Conservation (phyloP, 2,797 vertebrate species). For the Neosilurus hyrtlii region DNA sequence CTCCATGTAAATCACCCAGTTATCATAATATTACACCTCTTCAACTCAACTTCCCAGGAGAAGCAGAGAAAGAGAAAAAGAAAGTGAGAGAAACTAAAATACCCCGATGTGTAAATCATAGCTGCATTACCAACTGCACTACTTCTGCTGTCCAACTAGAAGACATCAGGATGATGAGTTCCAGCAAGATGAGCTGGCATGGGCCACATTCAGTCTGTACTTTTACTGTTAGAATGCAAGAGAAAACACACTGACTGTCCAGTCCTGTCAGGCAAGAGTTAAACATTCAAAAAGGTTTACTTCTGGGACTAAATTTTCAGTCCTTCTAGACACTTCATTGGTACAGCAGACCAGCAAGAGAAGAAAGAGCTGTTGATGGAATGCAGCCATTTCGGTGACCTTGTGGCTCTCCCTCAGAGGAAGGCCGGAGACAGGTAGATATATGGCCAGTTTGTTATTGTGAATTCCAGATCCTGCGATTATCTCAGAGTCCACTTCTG, state of each 20-base stretch:
- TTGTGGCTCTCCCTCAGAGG: constrained; percentile 86
- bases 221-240: constrained; percentile 6
- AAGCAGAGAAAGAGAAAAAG: constrained; percentile 39
- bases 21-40: constrained; percentile 71
- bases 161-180: constrained; percentile 18
- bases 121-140: constrained; percentile 52
- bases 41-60: constrained; percentile 60
- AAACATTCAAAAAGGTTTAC: constrained; percentile 46
- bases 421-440: constrained; percentile 97
- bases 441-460: constrained; percentile 98
- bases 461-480: constrained; percentile 97
- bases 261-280: constrained; percentile 40
- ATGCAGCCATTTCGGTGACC: constrained; percentile 88
- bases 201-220: not conserved
- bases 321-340: constrained; percentile 70
- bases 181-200: constrained; percentile 27
- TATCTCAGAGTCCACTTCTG: constrained; percentile 94
- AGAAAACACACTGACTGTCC: constrained; percentile 18
- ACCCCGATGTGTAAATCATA: constrained; percentile 74
- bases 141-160: constrained; percentile 23
- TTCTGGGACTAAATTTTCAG: constrained; percentile 69
- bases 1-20: constrained; percentile 69
- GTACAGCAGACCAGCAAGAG: constrained; percentile 62
- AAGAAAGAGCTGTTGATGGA: constrained; percentile 77
- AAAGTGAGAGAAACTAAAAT: constrained; percentile 59